Conservation (phyloP, 30 jellyfish, hydroid and myxozoan genomes). For the Aurelia aurita region DNA sequence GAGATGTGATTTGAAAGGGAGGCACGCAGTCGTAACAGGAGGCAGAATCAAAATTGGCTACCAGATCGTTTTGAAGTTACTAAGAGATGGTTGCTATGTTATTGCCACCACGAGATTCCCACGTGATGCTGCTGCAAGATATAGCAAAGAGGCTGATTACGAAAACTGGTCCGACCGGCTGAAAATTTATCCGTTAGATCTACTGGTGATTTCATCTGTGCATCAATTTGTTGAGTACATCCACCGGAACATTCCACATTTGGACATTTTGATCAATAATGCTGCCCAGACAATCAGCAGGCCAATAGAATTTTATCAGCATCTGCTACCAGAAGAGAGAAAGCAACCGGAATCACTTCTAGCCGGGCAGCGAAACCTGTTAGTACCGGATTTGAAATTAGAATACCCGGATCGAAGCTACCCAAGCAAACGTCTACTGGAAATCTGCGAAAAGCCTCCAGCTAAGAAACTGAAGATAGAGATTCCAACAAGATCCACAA, state of each 20-base stretch:
- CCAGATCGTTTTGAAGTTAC: slow-evolving; percentile 50
- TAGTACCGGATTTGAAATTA: slow-evolving; percentile 12
- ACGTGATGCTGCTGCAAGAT: slow-evolving; percentile 41
- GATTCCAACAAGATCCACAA: not conserved
- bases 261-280: slow-evolving; percentile 62
- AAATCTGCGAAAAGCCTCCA: not conserved
- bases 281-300: slow-evolving; percentile 77
- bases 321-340: slow-evolving; percentile 17
- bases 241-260: slow-evolving; percentile 20
- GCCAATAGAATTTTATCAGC: slow-evolving; percentile 28
- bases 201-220: slow-evolving; percentile 5
- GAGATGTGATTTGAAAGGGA: slow-evolving; percentile 29
- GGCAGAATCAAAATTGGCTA: slow-evolving; percentile 68
- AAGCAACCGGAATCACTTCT: not conserved
- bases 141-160: slow-evolving; percentile 39
- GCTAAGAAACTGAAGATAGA: not conserved
- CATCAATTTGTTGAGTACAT: slow-evolving; percentile 23
- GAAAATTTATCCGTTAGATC: slow-evolving; percentile 38
- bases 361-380: not conserved
- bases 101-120: slow-evolving; percentile 75
- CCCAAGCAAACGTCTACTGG: not conserved
- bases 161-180: slow-evolving; percentile 39
- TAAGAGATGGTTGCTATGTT: slow-evolving; percentile 70
- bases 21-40: slow-evolving; percentile 71
- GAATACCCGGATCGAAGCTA: not conserved